Evolutionary conservation across 2,888 invertebrate genomes (phyloP).

Genomic region (Cepaea hortensis): DNA sequence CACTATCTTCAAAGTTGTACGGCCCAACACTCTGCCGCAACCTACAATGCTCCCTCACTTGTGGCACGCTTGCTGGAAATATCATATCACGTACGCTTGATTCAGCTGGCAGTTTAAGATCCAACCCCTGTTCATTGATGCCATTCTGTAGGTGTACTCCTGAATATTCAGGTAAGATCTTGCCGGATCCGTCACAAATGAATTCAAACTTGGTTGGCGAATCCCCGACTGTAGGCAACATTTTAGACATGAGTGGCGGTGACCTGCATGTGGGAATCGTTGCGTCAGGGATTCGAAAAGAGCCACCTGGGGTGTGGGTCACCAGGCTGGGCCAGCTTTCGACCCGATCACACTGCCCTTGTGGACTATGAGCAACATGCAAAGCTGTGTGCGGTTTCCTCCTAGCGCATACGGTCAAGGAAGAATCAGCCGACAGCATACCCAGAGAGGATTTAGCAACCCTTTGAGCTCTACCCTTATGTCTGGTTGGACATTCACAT

Average conservation of each 20-base stretch:
- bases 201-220: neutral
- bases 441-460: neutral
- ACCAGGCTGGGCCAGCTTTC: slow-evolving; percentile 5
- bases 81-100: neutral
- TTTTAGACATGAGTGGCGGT: too few species aligned
- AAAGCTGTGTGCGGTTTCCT: neutral
- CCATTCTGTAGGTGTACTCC: neutral
- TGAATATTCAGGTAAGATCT: neutral
- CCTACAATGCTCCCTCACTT: neutral
- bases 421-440: neutral
- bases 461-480: neutral
- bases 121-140: too few species aligned
- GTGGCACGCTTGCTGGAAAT: neutral
- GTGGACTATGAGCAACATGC: neutral
- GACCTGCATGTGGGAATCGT: neutral
- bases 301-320: neutral
- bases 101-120: neutral
- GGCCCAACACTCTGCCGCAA: neutral
- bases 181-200: neutral
- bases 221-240: neutral
- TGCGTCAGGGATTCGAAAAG: too few species aligned
- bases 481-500: neutral
- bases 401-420: neutral
- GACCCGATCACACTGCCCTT: neutral
- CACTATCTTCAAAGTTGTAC: neutral